Evolutionary conservation across 1,140 invertebrate species (phyloP).

Genomic region (Bombus pascuorum): DNA sequence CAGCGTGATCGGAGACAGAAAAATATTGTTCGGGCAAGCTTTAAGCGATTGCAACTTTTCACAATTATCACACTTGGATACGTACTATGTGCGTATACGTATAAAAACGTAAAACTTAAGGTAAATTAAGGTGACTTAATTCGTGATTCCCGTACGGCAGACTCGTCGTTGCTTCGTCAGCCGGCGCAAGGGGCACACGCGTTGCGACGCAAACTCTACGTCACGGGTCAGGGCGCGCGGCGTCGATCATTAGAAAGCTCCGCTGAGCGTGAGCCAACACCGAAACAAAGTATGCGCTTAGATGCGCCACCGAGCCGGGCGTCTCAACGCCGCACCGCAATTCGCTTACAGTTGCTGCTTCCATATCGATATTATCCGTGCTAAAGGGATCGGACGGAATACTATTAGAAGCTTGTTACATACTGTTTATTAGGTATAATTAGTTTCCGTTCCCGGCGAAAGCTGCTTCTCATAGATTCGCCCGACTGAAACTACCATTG

Average conservation of each 20-base stretch:
- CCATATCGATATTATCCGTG: neutral
- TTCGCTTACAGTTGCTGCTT: neutral
- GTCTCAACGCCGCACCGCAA: neutral
- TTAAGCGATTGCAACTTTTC: too few relatives aligned
- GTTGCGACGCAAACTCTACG: too few relatives aligned
- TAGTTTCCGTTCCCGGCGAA: neutral
- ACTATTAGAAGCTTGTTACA: neutral
- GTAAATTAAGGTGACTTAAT: too few relatives aligned
- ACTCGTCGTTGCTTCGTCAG: too few relatives aligned
- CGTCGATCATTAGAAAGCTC: too few relatives aligned
- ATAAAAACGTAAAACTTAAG: too few relatives aligned
- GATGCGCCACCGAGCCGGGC: too few relatives aligned
- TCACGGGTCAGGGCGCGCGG: too few relatives aligned
- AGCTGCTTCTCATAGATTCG: neutral
- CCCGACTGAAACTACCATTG: neutral
- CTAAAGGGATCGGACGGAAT: neutral
- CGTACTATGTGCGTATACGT: accelerated
- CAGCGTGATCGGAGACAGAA: neutral
- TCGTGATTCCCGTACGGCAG: accelerated
- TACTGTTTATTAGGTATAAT: conserved; percentile 7
- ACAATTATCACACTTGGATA: accelerated
- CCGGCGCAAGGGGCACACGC: too few relatives aligned
- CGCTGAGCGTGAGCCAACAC: too few relatives aligned
- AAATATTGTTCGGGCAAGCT: neutral
- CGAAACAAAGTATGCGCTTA: too few relatives aligned